Base-by-base conservation (phyloP, 2,797 vertebrate species). In the Gastrophryne carolinensis region DNA sequence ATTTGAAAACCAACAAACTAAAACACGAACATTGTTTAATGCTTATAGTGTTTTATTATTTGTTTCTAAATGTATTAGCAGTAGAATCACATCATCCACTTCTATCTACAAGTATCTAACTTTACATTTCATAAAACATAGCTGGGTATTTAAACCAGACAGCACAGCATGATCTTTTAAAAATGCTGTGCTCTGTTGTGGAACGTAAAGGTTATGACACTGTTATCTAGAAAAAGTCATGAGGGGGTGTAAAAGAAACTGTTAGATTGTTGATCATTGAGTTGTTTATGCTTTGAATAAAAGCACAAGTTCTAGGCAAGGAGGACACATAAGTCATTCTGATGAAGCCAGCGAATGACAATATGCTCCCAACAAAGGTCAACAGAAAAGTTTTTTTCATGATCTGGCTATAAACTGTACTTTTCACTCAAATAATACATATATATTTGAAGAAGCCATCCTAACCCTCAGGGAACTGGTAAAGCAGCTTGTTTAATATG, bases 211-310 rank as follows among this genome's bases (percentile, higher is more conserved):
- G 57, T 39, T 76, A 63, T 32, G 66, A 39, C 49, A 41, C 41
- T 63, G 17, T 72, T 78, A 35, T 72, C 30, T 49, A 35, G 65
- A 67, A 39, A 73, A 78, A 78, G 53, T 57, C 58, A 66, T 50
- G 61, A 72, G 65, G 71, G 35, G 60, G 57, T 71, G 47, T 56
- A 54, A 73, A 67, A 62, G 57, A 35, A 61, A 72, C 37, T 44
- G 24, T 54, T 71, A 58, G 58, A 71, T 44, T 71, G 56, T 61
- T 72, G 27, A 61, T 72, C 27, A 72, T 11, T 5, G 35, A 71
- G 67, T 24, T 58, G 52, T 71, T 71, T 44, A 58, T 44, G 41
- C 29, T 26, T 60, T 24, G 15, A 71, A 71, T 71, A 56, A 71
- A 54, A 34, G 19, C n/a, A 13, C 26, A 56, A 71, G 21, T 61